Conservation (phyloP, 2,888 invertebrate genomes). For the Myathropa florea region DNA sequence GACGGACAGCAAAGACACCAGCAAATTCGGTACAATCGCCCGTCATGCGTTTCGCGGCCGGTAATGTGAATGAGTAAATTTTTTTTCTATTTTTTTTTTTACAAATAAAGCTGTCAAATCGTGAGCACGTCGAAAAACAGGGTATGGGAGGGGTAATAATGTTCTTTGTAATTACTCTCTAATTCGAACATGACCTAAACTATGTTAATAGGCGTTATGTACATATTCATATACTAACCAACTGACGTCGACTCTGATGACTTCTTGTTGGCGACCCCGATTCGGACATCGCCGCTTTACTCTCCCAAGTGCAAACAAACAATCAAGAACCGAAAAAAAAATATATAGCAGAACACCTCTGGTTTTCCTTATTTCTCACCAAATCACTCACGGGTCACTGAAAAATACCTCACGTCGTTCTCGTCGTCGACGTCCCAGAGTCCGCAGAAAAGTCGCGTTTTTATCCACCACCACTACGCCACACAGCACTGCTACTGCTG, state of each 20-base stretch:
- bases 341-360: constrained; percentile 5
- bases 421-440: constrained; percentile 32
- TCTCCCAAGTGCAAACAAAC: constrained; percentile 30
- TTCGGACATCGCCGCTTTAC: constrained; percentile 78
- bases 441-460: constrained; percentile 50
- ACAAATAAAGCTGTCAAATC: not conserved
- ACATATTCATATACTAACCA: constrained; percentile 78
- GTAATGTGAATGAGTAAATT: not conserved
- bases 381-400: constrained; percentile 50
- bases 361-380: constrained; percentile 48
- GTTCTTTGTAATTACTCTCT: not conserved
- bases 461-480: constrained; percentile 57
- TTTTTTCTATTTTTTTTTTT: not conserved
- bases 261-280: constrained; percentile 77
- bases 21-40: constrained; percentile 7
- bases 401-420: constrained; percentile 54
- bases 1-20: not conserved
- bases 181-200: constrained; percentile 13
- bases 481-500: constrained; percentile 13
- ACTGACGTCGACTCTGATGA: constrained; percentile 78
- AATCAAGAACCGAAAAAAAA: constrained; percentile 3
- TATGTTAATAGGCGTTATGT: not conserved
- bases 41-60: constrained; percentile 29
- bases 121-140: not conserved
- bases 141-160: not conserved